Conservation (phyloP, 1,140 invertebrate species). For the Coelopa frigida region DNA sequence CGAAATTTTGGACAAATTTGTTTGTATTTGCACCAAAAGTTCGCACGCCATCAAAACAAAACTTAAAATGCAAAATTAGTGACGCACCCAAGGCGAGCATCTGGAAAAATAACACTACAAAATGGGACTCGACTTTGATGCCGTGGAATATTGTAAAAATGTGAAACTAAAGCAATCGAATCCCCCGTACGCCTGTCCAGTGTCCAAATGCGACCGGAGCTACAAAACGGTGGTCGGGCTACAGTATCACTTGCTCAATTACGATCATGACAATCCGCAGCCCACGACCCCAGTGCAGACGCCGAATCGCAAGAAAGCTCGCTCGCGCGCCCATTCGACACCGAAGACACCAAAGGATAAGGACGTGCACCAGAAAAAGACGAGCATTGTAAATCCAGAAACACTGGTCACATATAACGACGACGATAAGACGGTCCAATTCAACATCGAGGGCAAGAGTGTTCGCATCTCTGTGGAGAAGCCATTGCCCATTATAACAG, state of each 20-base stretch:
- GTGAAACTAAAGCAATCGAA: slow-evolving; percentile 62
- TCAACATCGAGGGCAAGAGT: slow-evolving; percentile 71
- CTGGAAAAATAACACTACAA: slow-evolving; percentile 11
- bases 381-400: slow-evolving; percentile 34
- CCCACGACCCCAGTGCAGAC: slow-evolving; percentile 46
- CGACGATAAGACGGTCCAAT: slow-evolving; percentile 70
- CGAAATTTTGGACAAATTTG: slow-evolving; percentile 7
- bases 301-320: slow-evolving; percentile 50
- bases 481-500: slow-evolving; percentile 52
- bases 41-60: slow-evolving; percentile 11
- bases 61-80: slow-evolving; percentile 27
- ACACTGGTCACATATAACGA: slow-evolving; percentile 45
- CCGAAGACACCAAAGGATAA: slow-evolving; percentile 19
- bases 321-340: slow-evolving; percentile 40
- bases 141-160: slow-evolving; percentile 75
- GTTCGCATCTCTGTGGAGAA: slow-evolving; percentile 53
- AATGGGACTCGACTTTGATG: slow-evolving; percentile 62
- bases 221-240: slow-evolving; percentile 81
- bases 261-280: slow-evolving; percentile 67
- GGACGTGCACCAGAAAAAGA: slow-evolving; percentile 2
- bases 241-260: slow-evolving; percentile 77
- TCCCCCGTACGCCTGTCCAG: slow-evolving; percentile 77
- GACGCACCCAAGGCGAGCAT: slow-evolving; percentile 5
- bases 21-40: slow-evolving; percentile 10
- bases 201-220: slow-evolving; percentile 72